phyloP scores from a whole-genome alignment of 2,797 vertebrate species.

The Acipenser transmontanus region DNA sequence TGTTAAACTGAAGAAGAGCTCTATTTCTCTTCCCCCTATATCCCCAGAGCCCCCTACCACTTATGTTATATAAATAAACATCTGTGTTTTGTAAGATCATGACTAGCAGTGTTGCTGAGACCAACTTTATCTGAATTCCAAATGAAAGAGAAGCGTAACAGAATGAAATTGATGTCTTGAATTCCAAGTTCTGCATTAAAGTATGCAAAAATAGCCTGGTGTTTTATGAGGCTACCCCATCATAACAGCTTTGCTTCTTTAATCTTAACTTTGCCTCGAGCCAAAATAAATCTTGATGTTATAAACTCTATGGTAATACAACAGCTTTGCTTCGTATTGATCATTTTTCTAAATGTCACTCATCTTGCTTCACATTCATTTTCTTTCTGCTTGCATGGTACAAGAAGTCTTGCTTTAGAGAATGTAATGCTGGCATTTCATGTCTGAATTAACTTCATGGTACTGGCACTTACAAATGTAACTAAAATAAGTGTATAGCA shows the following conservation, averaged over 20 bases:
- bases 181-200: conserved; percentile 65
- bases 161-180: conserved; percentile 58
- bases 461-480: too few species aligned
- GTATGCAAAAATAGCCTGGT: conserved; percentile 59
- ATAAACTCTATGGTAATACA: conserved; percentile 61
- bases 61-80: conserved; percentile 22
- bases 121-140: conserved; percentile 61
- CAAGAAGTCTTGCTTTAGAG: background rate
- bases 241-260: conserved; percentile 48
- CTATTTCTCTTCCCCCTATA: too few species aligned
- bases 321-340: conserved; percentile 56
- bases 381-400: conserved; percentile 6
- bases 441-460: background rate
- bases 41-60: conserved; percentile 2
- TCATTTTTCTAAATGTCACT: conserved; percentile 62
- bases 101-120: conserved; percentile 40
- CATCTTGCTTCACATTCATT: conserved; percentile 21
- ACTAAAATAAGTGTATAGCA: too few species aligned
- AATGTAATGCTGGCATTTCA: background rate
- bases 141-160: conserved; percentile 50
- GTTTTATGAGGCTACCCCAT: conserved; percentile 63
- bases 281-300: conserved; percentile 67
- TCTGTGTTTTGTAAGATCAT: conserved; percentile 48
- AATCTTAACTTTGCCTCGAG: conserved; percentile 65
- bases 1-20: too few species aligned